Conservation (phyloP, 2,888 invertebrate species). For the Tachina lurida region DNA sequence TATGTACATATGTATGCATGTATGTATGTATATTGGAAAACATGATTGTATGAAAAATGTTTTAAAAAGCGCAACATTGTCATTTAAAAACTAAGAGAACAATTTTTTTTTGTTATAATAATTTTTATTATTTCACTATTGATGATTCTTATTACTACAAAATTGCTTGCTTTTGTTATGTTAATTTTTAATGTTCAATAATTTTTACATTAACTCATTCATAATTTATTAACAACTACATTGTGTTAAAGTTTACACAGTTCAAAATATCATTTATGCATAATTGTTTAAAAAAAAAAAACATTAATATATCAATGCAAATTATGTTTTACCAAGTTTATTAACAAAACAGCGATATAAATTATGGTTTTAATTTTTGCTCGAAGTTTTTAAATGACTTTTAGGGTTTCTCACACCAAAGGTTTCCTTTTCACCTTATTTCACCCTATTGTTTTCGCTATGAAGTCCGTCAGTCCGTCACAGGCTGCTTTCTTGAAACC, state of each 20-base stretch:
- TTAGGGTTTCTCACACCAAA: no score
- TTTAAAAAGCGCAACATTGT: slow-evolving; percentile 64
- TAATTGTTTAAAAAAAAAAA: slow-evolving; percentile 7
- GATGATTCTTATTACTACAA: slow-evolving; percentile 14
- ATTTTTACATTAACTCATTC: slow-evolving; percentile 1
- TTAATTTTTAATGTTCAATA: slow-evolving; percentile 46
- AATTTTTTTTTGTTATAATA: slow-evolving; percentile 47
- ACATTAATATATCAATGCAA: slow-evolving; percentile 2
- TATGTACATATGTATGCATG: neutral
- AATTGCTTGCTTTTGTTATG: slow-evolving; percentile 64
- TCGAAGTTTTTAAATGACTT: no score
- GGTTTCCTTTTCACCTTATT: no score
- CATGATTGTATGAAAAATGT: slow-evolving; percentile 2
- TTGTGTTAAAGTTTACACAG: neutral
- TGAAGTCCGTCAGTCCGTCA: no score
- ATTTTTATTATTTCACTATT: slow-evolving; percentile 23
- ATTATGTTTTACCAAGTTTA: neutral
- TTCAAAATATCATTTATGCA: neutral
- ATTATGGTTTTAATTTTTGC: no score
- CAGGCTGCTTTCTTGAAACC: no score
- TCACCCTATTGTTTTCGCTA: no score
- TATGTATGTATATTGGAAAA: neutral
- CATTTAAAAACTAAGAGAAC: slow-evolving; percentile 56
- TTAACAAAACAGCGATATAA: neutral
- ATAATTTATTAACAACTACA: slow-evolving; percentile 5